Evolutionary conservation across 1,140 invertebrate species (phyloP).

Genomic region (Lithobius niger): DNA sequence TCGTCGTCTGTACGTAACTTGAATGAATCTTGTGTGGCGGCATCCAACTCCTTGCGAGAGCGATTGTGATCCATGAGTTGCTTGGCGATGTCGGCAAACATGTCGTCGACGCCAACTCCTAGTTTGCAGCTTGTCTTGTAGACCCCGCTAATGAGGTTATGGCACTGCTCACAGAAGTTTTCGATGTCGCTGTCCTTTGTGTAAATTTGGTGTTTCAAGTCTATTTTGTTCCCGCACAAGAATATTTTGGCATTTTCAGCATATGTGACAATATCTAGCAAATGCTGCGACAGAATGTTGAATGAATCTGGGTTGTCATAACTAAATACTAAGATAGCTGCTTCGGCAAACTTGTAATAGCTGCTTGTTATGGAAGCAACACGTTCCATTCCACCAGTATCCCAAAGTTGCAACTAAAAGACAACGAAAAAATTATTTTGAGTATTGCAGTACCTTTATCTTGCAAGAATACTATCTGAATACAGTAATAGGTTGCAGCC

Average conservation of each 20-base stretch:
- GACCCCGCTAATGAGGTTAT: conserved; percentile 70
- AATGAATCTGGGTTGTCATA: conserved; percentile 81
- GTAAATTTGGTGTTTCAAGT: conserved; percentile 52
- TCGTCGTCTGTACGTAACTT: conserved; percentile 6
- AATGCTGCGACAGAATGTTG: conserved; percentile 76
- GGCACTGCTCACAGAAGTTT: conserved; percentile 82
- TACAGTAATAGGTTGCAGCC: no score
- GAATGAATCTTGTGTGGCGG: conserved; percentile 10
- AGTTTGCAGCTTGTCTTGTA: conserved; percentile 87
- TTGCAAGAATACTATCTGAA: no score
- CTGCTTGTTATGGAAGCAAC: conserved; percentile 84
- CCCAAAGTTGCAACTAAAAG: conserved; percentile 74
- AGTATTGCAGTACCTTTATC: no score
- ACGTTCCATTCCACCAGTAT: conserved; percentile 86
- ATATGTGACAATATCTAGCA: conserved; percentile 79
- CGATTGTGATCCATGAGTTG: conserved; percentile 61
- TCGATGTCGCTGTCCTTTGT: conserved; percentile 81
- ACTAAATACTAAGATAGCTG: conserved; percentile 76
- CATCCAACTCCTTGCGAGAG: conserved; percentile 54
- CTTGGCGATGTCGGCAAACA: conserved; percentile 74
- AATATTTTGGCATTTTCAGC: conserved; percentile 89
- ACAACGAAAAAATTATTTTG: background rate
- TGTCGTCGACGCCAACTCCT: conserved; percentile 71
- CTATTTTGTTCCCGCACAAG: conserved; percentile 77
- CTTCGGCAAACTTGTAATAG: conserved; percentile 87